Percentiles rank a stretch among this genome's conserved stretches.
These are phyloP conservation scores for Hymenochirus boettgeri DNA, from an alignment of 2,113 vertebrate genomes.

Conservation along the genomic window DNA sequence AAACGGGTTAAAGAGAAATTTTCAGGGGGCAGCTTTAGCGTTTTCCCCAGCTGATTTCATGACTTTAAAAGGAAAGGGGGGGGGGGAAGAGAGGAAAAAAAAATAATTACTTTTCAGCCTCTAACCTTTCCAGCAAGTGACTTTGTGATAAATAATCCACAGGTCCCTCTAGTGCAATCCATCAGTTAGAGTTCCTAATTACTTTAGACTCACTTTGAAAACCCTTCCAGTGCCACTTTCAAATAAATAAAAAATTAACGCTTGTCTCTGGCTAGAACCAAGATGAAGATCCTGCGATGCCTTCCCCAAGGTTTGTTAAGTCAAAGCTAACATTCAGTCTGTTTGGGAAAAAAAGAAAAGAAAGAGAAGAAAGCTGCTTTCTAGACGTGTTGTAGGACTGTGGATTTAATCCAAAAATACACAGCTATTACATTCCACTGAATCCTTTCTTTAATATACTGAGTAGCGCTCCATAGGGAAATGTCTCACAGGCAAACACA, in stretches of 20 bases:
- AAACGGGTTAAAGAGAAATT: slow-evolving; percentile 22
- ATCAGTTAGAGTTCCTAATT: slow-evolving; percentile 67
- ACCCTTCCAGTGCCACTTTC: slow-evolving; percentile 60
- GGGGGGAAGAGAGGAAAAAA: slow-evolving; percentile 49
- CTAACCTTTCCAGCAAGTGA: slow-evolving; percentile 74
- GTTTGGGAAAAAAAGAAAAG: not conserved
- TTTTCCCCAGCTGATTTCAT: slow-evolving; percentile 47
- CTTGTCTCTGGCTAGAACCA: slow-evolving; percentile 41
- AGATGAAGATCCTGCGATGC: slow-evolving; percentile 25
- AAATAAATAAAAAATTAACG: slow-evolving; percentile 72
- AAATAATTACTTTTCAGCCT: slow-evolving; percentile 74
- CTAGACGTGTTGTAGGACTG: slow-evolving; percentile 11
- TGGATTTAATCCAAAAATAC: slow-evolving; percentile 22
- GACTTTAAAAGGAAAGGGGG: slow-evolving; percentile 39
- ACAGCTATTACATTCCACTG: not conserved
- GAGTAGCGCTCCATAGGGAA: slow-evolving; percentile 10
- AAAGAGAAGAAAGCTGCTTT: not conserved
- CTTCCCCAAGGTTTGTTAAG: slow-evolving; percentile 10
- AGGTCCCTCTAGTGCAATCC: slow-evolving; percentile 65
- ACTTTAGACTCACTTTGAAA: slow-evolving; percentile 69
- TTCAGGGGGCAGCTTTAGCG: slow-evolving; percentile 45
- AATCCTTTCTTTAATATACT: slow-evolving; percentile 11
- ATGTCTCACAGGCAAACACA: not conserved
- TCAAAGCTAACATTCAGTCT: slow-evolving; percentile 19
- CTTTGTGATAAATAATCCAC: slow-evolving; percentile 73